Evolutionary conservation across 2,113 vertebrate species (phyloP).

Genomic region (Hemibates koningsi): DNA sequence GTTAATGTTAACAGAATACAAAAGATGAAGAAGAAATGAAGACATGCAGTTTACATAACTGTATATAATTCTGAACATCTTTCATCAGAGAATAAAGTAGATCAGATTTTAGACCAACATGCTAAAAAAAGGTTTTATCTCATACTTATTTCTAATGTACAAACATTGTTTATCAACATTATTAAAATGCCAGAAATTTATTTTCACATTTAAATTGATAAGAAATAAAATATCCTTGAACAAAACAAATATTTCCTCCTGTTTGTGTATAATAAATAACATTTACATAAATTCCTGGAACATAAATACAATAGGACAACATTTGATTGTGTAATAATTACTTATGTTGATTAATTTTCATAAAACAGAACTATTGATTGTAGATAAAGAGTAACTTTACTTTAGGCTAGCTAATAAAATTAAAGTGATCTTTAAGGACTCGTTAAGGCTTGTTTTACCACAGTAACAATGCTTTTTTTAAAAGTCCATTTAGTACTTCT

Average conservation of each 20-base stretch:
- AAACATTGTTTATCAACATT: neutral
- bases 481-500: neutral
- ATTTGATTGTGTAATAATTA: neutral
- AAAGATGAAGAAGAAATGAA: neutral
- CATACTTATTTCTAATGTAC: neutral
- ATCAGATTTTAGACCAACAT: neutral
- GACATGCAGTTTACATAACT: neutral
- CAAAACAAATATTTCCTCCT: neutral
- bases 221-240: neutral
- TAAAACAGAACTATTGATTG: neutral
- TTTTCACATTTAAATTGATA: constrained; percentile 21
- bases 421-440: neutral
- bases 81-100: neutral
- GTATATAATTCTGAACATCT: neutral
- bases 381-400: neutral
- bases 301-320: neutral
- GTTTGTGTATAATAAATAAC: constrained; percentile 13
- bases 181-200: neutral
- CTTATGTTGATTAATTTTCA: neutral
- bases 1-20: neutral
- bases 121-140: neutral
- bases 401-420: neutral
- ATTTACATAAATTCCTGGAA: neutral
- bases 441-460: neutral
- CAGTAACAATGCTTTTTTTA: neutral